These are phyloP conservation scores for Cheiracanthium punctorium DNA, from an alignment of 2,888 invertebrate genomes.

Conservation along the genomic window DNA sequence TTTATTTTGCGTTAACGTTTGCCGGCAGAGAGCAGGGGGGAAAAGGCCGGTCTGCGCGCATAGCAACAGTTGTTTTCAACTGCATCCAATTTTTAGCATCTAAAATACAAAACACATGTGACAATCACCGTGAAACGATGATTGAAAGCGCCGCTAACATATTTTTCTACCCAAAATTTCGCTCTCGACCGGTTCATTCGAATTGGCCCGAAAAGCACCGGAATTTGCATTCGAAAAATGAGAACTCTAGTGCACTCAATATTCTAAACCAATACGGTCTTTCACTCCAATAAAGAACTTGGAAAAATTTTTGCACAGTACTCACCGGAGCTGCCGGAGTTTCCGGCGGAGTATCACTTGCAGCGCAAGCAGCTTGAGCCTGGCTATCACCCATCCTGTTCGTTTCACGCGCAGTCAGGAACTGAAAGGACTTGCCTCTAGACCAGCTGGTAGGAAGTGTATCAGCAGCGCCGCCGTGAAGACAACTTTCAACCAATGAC, in stretches of 20 bases:
- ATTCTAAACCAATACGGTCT: no score
- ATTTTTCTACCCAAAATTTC: no score
- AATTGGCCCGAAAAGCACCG: no score
- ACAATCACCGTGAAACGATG: background rate
- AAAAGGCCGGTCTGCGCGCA: background rate
- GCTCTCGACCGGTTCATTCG: background rate
- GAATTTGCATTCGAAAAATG: no score
- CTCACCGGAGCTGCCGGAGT: no score
- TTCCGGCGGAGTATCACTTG: no score
- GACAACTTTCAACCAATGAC: slow-evolving; percentile 56
- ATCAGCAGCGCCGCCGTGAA: slow-evolving; percentile 39
- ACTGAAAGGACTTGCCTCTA: slow-evolving; percentile 21
- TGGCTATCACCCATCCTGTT: slow-evolving; percentile 26
- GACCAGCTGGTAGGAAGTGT: slow-evolving; percentile 60
- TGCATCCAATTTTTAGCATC: background rate
- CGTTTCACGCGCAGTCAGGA: slow-evolving; percentile 16
- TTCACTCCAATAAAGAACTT: no score
- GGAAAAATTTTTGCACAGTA: no score
- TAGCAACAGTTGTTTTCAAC: background rate
- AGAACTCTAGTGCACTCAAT: no score
- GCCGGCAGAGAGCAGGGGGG: no score
- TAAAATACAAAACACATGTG: background rate
- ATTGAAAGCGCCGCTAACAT: background rate
- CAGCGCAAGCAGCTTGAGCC: no score
- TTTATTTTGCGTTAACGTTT: no score